Base-by-base conservation (phyloP, 1,140 invertebrate genomes). In the Zaprionus nigranus region DNA sequence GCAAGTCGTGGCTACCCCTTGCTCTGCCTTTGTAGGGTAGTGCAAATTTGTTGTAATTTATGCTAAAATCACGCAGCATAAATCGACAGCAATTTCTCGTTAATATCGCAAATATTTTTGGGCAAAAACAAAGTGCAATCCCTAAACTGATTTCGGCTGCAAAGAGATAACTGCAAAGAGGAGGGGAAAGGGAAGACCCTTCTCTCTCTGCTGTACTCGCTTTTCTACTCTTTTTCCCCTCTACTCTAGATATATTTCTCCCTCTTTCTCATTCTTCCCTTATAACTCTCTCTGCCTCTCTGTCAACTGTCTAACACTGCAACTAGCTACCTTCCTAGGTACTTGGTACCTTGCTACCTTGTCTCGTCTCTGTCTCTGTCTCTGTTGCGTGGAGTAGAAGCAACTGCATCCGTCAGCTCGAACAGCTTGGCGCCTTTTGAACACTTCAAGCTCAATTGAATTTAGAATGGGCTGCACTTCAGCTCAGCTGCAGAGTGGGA, bases 381-480 rank as follows among this genome's bases (percentile, higher is more conserved):
- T 15, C 12, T 15, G 24, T 26, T 28, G 24, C 38, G 58, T 61
- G 30, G 49, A 28, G 24, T 61, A 26, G n/a, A 0, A 51, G 20
- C 22, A 46, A 49, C 64, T 69, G 71, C 57, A 56, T 38, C 58
- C 54, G 30, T 34, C 69, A 59, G 71, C 70, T 68, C 24, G 46
- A 24, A 24, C 36, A 69, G 59, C 61, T 70, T 85, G 70, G 78
- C 77, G 82, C 82, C 65, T 82, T 87, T 77, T 75, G 69, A 82
- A 87, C 83, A 86, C 83, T 86, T 87, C 77, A 86, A 87, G 83
- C 83, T 73, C 83, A 86, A 86, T 86, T 86, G 83, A 86, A 86
- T 82, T 86, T 82, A 75, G 83, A 81, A 88, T 88, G 75, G 64
- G 57, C 68, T 65, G 66, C 76, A 82, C 76, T 87, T 79, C 65